A percentile compares a stretch with the other conserved stretches of the same genome.
Conservation (phyloP, 2,113 vertebrate genomes). For the Percopsis transmontana region DNA sequence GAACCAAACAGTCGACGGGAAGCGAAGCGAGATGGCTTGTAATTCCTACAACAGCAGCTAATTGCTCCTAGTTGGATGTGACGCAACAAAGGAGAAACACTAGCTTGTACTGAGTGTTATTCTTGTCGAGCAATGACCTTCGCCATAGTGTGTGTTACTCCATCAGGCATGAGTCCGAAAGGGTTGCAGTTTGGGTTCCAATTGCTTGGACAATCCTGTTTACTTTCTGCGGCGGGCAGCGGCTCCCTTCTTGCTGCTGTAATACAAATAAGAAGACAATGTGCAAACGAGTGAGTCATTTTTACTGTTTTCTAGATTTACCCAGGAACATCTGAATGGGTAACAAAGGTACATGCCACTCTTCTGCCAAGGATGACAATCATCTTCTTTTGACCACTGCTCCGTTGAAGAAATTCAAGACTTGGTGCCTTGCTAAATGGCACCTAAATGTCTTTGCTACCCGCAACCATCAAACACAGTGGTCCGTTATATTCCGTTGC, state of each 20-base stretch:
- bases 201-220: conserved; percentile 32
- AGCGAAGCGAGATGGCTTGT: conserved; percentile 54
- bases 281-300: conserved; percentile 38
- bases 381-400: too few relatives aligned
- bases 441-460: too few relatives aligned
- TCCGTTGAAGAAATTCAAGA: too few relatives aligned
- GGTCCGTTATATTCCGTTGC: background rate
- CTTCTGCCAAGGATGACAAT: too few relatives aligned
- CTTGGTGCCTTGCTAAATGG: too few relatives aligned
- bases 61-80: conserved; percentile 47
- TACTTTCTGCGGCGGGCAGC: conserved; percentile 96
- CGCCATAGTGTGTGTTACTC: conserved; percentile 47
- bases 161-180: conserved; percentile 53
- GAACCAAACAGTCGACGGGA: conserved; percentile 75
- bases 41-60: conserved; percentile 63
- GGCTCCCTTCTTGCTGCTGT: conserved; percentile 95
- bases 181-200: conserved; percentile 50
- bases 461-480: background rate
- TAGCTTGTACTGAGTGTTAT: conserved; percentile 46
- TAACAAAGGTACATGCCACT: too few relatives aligned
- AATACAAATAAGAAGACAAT: conserved; percentile 42
- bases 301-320: too few relatives aligned
- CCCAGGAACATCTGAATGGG: too few relatives aligned
- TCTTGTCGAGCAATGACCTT: conserved; percentile 52
- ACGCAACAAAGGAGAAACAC: conserved; percentile 17